Evolutionary conservation across 2,113 vertebrate genomes (phyloP).

Genomic region (Heterochromis multidens): DNA sequence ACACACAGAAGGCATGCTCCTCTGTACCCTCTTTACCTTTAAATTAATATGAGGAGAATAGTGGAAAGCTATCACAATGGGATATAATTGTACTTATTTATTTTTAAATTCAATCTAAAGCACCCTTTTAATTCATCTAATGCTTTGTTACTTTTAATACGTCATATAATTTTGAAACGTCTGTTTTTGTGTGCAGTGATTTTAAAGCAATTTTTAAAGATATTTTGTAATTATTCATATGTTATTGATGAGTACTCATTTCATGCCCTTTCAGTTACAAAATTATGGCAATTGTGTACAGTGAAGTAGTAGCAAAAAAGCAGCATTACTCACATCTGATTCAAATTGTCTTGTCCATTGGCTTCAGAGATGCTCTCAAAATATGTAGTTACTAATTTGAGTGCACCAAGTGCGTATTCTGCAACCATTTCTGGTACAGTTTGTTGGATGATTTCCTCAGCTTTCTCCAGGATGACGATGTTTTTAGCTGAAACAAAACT

Average conservation of each 20-base stretch:
- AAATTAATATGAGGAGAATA: no score
- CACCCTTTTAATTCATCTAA: not conserved
- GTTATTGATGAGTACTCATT: not conserved
- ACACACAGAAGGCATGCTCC: no score
- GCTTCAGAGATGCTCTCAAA: slow-evolving; percentile 41
- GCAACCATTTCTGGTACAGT: slow-evolving; percentile 2
- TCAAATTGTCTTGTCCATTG: slow-evolving; percentile 54
- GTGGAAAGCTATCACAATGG: no score
- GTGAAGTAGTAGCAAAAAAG: not conserved
- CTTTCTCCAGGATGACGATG: slow-evolving; percentile 31
- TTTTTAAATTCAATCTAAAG: not conserved
- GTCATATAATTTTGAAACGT: not conserved
- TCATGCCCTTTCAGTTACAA: not conserved
- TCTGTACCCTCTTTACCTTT: no score
- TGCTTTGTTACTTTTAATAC: not conserved
- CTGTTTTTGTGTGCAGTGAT: not conserved
- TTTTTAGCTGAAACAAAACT: slow-evolving; percentile 43
- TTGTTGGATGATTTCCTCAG: slow-evolving; percentile 35
- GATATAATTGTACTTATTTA: not conserved
- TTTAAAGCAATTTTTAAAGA: not conserved
- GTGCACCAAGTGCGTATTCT: slow-evolving; percentile 37
- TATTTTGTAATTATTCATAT: not conserved
- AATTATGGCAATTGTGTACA: not conserved
- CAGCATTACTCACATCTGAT: slow-evolving; percentile 67
- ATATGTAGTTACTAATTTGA: slow-evolving; percentile 51